A percentile compares a stretch with the other conserved stretches of the same genome.
Evolutionary conservation across 2,888 invertebrate genomes (phyloP).

Genomic region (Xanthorhoe designata): DNA sequence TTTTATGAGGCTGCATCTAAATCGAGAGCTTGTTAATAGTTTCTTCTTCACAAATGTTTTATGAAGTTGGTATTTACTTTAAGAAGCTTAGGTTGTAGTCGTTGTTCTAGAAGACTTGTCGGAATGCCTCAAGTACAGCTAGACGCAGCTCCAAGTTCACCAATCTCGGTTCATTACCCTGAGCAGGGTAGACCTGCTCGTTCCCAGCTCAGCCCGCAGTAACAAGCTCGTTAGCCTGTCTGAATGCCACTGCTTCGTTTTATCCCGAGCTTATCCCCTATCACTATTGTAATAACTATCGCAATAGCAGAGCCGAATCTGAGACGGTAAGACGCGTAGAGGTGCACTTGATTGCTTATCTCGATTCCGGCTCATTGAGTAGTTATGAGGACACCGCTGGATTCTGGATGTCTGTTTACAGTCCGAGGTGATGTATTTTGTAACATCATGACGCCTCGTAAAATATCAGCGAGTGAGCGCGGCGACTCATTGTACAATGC

Average conservation of each 20-base stretch:
- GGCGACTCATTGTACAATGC: conserved; percentile 15
- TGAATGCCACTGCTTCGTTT: conserved; percentile 44
- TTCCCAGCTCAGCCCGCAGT: conserved; percentile 46
- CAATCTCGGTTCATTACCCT: conserved; percentile 57
- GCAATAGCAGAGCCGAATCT: conserved; percentile 30
- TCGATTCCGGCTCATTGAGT: conserved; percentile 55
- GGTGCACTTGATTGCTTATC: conserved; percentile 48
- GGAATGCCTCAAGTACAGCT: conserved; percentile 29
- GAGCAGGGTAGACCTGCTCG: conserved; percentile 43
- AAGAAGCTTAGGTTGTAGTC: conserved; percentile 16
- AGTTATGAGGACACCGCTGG: conserved; percentile 37
- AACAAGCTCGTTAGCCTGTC: conserved; percentile 60
- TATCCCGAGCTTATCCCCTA: conserved; percentile 47
- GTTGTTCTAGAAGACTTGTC: not conserved
- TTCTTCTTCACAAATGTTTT: conserved; percentile 35
- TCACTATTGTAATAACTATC: conserved; percentile 52
- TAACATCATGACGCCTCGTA: conserved; percentile 1
- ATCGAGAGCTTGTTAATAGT: conserved; percentile 46
- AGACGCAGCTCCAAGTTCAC: conserved; percentile 39
- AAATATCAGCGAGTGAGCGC: conserved; percentile 19
- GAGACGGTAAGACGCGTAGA: conserved; percentile 38
- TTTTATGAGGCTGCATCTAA: conserved; percentile 49
- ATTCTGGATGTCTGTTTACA: conserved; percentile 31
- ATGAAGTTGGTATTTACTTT: conserved; percentile 32
- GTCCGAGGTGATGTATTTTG: conserved; percentile 22